Base-by-base conservation (phyloP, 2,888 invertebrate species). In the Cosmia pyralina region DNA sequence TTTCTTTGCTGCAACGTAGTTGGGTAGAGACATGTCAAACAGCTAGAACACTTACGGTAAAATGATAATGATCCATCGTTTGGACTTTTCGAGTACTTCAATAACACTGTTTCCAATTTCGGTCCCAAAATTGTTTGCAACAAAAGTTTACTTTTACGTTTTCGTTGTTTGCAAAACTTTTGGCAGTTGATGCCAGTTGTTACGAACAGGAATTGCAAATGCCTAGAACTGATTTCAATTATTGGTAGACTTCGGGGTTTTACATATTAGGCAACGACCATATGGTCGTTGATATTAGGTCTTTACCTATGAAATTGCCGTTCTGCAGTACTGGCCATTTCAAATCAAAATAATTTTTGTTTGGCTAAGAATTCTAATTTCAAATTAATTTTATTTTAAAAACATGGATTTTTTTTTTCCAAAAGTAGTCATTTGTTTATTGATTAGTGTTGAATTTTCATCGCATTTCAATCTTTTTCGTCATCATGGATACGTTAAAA, bases 21-120 rank as follows among this genome's bases (percentile, higher is more conserved):
- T 15, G n/a, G 4, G 15, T 52, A 38, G 46, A 41, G 19, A 41
- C 10, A 8, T 44, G 10, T 17, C n/a, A n/a, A 53, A n/a, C 38
- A 15, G n/a, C n/a, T 34, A 22, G 19, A 19, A 34, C 50, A 22
- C 15, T 62, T 22, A 22, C 7, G 19, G 19, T 8, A 38, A 34
- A 57, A 57, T 48, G 13, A 38, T n/a, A 19, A 55, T 62, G 50
- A 15, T 52, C 55, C 64, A 65, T n/a, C 46, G 22, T 70, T 59
- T 60, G 10, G n/a, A n/a, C n/a, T n/a, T n/a, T n/a, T n/a, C n/a
- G n/a, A 38, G 10, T 17, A 11, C 22, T 15, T 34, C 38, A 22
- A 57, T 28, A 48, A 48, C 19, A 5, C 13, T 34, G 17, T 28
- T 60, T 62, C 28, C 0, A 11, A 63, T 19, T 63, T n/a, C 19